Conservation (phyloP, 2,888 invertebrate species). For the Heliothis peltigera region DNA sequence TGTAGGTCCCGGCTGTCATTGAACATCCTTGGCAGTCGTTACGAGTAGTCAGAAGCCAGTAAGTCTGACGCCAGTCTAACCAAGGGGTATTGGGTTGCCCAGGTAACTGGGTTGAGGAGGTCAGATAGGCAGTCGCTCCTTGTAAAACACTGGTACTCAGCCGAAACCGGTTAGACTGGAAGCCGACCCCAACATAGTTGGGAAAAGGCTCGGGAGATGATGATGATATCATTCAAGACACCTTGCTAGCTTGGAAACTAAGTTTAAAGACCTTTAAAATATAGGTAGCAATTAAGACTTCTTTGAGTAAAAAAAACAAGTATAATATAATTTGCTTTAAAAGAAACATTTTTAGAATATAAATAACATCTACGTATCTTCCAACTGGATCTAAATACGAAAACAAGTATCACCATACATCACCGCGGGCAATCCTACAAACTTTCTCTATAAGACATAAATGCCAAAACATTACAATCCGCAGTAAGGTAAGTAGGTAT, state of each 20-base stretch:
- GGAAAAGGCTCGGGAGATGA: no score
- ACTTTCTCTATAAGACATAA: background rate
- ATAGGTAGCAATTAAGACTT: background rate
- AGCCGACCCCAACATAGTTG: no score
- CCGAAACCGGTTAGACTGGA: no score
- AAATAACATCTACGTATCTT: background rate
- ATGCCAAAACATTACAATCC: background rate
- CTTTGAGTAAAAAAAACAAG: background rate
- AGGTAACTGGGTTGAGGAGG: no score
- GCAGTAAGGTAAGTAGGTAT: background rate
- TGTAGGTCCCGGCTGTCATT: no score
- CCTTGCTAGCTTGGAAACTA: background rate
- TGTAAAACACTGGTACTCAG: no score
- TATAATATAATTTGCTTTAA: background rate
- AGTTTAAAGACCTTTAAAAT: background rate
- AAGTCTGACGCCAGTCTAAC: no score
- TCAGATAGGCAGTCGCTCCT: no score
- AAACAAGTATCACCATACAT: background rate
- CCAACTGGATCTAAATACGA: background rate
- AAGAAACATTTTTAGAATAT: background rate
- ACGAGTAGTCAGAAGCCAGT: no score
- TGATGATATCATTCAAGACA: constrained; percentile 7
- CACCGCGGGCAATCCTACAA: background rate
- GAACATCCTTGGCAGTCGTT: no score
- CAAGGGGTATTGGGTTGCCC: no score